A percentile compares a stretch with the other conserved stretches of the same genome.
These are phyloP conservation scores for Liodrosophila aerea DNA, from an alignment of 2,888 invertebrate species.

Conservation along the genomic window DNA sequence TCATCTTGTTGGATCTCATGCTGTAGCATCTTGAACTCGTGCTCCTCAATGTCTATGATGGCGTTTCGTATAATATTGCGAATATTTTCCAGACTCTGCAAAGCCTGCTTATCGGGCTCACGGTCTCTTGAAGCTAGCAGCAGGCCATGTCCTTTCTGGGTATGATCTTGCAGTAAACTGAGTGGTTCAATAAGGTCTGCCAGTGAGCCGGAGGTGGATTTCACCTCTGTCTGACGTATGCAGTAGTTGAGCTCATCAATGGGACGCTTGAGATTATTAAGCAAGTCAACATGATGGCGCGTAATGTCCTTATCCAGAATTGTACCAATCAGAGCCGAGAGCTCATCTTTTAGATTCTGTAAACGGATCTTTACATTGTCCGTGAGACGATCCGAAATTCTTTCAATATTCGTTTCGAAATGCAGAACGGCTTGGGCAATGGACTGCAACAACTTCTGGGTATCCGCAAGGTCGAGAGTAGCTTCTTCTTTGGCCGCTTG, in stretches of 20 bases:
- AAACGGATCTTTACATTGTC: constrained; percentile 76
- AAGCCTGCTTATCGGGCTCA: constrained; percentile 69
- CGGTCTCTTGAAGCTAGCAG: constrained; percentile 58
- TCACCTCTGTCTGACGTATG: constrained; percentile 81
- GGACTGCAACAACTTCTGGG: constrained; percentile 81
- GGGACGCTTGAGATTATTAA: constrained; percentile 84
- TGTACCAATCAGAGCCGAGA: constrained; percentile 85
- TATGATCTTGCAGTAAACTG: constrained; percentile 78
- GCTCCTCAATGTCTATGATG: constrained; percentile 80
- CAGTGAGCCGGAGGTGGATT: constrained; percentile 80
- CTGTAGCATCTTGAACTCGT: constrained; percentile 79
- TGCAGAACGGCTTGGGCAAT: constrained; percentile 82
- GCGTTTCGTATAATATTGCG: constrained; percentile 73
- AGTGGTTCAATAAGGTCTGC: constrained; percentile 81
- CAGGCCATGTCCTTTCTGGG: constrained; percentile 77
- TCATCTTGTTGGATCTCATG: constrained; percentile 79
- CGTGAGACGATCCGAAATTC: constrained; percentile 69
- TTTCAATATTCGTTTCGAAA: constrained; percentile 81
- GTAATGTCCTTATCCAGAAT: constrained; percentile 83
- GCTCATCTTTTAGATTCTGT: constrained; percentile 83
- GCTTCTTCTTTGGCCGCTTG: constrained; percentile 78
- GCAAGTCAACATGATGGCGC: constrained; percentile 81
- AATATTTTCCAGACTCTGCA: constrained; percentile 74
- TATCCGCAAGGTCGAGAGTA: constrained; percentile 79
- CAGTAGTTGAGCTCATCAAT: constrained; percentile 83